These are phyloP conservation scores for Microtus pennsylvanicus DNA, from an alignment of 2,113 vertebrate species.

Conservation along the genomic window DNA sequence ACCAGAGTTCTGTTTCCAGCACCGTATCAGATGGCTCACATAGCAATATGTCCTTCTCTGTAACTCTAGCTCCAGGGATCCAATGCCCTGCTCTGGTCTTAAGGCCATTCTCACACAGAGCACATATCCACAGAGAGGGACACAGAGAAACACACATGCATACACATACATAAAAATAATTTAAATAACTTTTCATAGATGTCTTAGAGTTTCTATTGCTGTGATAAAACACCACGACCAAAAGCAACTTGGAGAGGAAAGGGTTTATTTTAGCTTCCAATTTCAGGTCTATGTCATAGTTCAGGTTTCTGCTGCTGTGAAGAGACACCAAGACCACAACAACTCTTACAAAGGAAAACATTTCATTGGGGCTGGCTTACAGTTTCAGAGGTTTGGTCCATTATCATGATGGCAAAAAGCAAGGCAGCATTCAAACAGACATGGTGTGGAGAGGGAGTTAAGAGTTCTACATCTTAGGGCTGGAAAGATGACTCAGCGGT, in stretches of 20 bases:
- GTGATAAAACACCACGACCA: neutral
- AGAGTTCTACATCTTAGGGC: neutral
- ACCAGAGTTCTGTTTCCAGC: neutral
- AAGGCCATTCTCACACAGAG: neutral
- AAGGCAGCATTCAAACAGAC: neutral
- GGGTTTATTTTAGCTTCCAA: neutral
- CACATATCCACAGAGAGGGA: neutral
- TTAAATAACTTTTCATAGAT: neutral
- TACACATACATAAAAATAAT: neutral
- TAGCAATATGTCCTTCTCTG: neutral
- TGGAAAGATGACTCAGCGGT: neutral
- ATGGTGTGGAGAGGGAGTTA: neutral
- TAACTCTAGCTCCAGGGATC: neutral
- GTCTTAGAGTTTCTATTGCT: neutral
- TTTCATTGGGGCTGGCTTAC: neutral
- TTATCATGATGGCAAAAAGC: neutral
- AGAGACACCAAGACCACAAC: neutral
- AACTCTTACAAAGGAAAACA: neutral
- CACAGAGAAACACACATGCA: neutral
- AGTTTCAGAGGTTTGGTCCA: neutral
- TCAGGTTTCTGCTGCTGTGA: neutral
- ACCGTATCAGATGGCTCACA: neutral
- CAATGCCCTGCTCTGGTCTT: neutral
- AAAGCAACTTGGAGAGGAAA: neutral
- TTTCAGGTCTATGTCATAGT: neutral